Conservation (phyloP, 2,888 invertebrate species). For the Bellardia pandia region DNA sequence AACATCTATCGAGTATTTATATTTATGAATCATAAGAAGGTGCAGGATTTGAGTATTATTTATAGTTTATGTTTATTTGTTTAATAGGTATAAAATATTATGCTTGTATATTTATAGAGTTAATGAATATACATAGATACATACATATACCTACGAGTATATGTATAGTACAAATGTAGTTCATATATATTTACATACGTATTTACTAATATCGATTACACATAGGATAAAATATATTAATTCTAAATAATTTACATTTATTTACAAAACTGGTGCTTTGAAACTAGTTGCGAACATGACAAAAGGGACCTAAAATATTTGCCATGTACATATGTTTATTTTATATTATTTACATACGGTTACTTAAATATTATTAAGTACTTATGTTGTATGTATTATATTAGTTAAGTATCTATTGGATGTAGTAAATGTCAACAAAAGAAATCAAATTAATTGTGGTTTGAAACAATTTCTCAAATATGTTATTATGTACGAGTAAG, state of each 20-base stretch:
- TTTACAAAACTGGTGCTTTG: slow-evolving; percentile 38
- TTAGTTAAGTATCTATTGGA: neutral
- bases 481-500: neutral
- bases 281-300: slow-evolving; percentile 48
- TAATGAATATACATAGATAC: neutral
- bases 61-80: neutral
- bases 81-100: neutral
- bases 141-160: no score
- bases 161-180: neutral
- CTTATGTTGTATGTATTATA: neutral
- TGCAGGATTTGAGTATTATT: neutral
- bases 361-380: neutral
- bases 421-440: slow-evolving; percentile 53
- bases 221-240: neutral
- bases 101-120: neutral
- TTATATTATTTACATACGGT: neutral
- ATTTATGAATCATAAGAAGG: neutral
- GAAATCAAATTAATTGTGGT: neutral
- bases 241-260: slow-evolving; percentile 46
- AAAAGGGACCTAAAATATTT: neutral
- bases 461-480: slow-evolving; percentile 16
- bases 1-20: neutral
- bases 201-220: no score
- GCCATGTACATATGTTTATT: no score
- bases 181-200: neutral